Conservation (phyloP, 2,797 vertebrate species). For the Hafferia zeledoni region DNA sequence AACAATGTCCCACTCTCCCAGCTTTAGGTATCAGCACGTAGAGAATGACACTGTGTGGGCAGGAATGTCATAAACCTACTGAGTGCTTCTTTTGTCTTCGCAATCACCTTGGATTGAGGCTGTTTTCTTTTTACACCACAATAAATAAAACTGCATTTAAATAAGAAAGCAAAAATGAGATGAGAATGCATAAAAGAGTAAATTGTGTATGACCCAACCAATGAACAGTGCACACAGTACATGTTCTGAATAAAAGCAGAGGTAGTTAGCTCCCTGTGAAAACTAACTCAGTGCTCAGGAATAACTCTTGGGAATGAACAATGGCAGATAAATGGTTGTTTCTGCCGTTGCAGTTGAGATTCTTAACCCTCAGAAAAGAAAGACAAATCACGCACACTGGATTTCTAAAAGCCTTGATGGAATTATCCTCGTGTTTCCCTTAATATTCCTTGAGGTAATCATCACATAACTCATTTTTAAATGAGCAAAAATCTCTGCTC, state of each 20-base stretch:
- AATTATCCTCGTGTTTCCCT: slow-evolving; percentile 52
- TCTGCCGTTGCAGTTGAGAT: slow-evolving; percentile 6
- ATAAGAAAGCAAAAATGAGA: slow-evolving; percentile 49
- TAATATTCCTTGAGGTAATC: slow-evolving; percentile 45
- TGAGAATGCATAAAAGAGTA: slow-evolving; percentile 31
- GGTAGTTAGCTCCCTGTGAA: not conserved
- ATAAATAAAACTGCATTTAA: slow-evolving; percentile 55
- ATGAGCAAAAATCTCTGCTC: not conserved
- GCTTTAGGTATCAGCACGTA: not conserved
- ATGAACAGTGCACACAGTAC: not conserved
- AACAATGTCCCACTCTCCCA: not conserved
- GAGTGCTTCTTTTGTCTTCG: not conserved
- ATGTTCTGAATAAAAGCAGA: slow-evolving; percentile 3
- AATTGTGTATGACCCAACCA: slow-evolving; percentile 23
- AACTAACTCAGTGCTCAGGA: not conserved
- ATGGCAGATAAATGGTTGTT: not conserved
- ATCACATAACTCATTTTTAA: slow-evolving; percentile 28
- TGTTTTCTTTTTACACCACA: slow-evolving; percentile 31
- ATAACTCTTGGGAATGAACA: slow-evolving; percentile 14
- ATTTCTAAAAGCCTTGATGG: slow-evolving; percentile 34
- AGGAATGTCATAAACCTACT: slow-evolving; percentile 3
- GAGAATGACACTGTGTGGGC: not conserved
- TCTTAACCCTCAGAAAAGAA: slow-evolving; percentile 5
- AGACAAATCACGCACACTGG: not conserved
- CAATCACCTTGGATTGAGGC: slow-evolving; percentile 38